Conservation (phyloP, 2,113 vertebrate genomes). For the Anolis carolinensis region DNA sequence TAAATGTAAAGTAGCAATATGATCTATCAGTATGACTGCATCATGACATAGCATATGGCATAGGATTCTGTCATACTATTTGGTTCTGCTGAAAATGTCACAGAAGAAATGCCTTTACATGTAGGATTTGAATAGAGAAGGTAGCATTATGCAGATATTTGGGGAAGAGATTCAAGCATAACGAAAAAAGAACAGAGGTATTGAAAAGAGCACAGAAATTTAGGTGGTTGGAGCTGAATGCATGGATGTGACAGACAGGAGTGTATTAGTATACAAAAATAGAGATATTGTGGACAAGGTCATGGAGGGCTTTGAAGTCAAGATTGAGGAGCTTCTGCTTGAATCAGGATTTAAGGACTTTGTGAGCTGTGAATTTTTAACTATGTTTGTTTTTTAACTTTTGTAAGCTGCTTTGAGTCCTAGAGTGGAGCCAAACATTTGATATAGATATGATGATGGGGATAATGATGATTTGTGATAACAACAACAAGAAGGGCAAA, state of each 20-base stretch:
- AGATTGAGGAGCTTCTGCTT: background rate
- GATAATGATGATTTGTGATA: background rate
- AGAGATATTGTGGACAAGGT: background rate
- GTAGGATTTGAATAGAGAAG: background rate
- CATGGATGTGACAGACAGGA: background rate
- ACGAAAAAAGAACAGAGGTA: background rate
- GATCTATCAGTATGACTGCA: no score
- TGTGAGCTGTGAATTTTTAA: no score
- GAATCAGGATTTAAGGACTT: background rate
- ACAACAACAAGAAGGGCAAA: background rate
- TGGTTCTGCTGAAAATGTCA: background rate
- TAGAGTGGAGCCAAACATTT: no score
- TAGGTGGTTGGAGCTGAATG: background rate
- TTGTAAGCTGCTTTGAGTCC: no score
- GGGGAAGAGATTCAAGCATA: no score
- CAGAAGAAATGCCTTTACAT: background rate
- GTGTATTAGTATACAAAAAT: background rate
- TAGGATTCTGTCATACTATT: background rate
- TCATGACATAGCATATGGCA: no score
- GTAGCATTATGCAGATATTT: background rate
- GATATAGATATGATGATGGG: no score
- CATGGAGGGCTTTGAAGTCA: background rate
- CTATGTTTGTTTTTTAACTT: no score
- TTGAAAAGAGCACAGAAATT: background rate
- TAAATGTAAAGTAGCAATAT: no score